These are phyloP conservation scores for Drosophila silvestris DNA, from an alignment of 2,888 invertebrate genomes.

Conservation along the genomic window DNA sequence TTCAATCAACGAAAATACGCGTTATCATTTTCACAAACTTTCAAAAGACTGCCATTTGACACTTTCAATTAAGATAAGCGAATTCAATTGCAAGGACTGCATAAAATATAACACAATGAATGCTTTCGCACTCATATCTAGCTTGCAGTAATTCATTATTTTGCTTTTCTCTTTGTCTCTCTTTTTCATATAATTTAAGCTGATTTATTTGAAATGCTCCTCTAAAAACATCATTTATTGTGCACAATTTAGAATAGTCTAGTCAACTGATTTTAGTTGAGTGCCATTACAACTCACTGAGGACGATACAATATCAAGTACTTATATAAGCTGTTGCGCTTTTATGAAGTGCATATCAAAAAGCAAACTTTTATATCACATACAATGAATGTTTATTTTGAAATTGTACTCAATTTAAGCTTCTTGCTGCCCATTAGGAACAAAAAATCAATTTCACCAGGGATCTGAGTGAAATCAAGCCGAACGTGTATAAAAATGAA, in stretches of 20 bases:
- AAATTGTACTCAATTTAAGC: constrained; percentile 9
- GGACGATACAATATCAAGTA: constrained; percentile 2
- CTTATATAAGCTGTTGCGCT: background rate
- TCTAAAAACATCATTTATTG: background rate
- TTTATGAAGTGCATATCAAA: background rate
- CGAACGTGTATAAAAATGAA: background rate
- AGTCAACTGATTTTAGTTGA: background rate
- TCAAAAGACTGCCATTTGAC: background rate
- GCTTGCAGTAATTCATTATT: background rate
- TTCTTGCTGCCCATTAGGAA: background rate
- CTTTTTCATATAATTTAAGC: background rate
- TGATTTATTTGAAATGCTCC: background rate
- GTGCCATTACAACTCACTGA: background rate
- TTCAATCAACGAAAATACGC: background rate
- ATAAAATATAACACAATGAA: background rate
- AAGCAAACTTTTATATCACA: constrained; percentile 9
- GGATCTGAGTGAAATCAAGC: constrained; percentile 10
- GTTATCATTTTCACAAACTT: background rate
- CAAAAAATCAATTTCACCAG: constrained; percentile 17
- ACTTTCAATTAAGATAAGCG: background rate
- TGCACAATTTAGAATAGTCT: background rate
- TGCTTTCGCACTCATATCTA: background rate
- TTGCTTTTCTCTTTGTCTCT: background rate
- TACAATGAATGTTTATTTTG: constrained; percentile 21
- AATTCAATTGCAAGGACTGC: background rate